These are phyloP conservation scores for Rosalia funebris DNA, from an alignment of 2,888 invertebrate species.

Conservation along the genomic window DNA sequence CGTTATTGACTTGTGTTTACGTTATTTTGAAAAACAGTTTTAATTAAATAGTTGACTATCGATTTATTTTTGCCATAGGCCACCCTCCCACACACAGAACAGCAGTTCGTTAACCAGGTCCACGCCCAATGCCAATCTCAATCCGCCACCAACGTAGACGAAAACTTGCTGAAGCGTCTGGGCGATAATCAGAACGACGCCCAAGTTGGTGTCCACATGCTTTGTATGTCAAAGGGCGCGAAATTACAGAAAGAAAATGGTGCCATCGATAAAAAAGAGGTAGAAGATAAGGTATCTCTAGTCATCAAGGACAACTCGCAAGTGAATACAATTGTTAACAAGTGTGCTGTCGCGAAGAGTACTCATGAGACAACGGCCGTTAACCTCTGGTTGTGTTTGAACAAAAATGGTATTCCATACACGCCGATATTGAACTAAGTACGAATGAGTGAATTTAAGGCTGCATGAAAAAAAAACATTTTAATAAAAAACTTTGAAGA, in stretches of 20 bases:
- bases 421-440: background rate
- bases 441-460: no score
- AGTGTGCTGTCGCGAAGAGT: constrained; percentile 22
- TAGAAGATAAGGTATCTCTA: constrained; percentile 23
- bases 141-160: background rate
- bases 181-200: background rate
- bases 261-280: constrained; percentile 8
- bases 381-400: constrained; percentile 3
- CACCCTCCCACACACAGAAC: background rate
- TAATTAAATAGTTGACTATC: no score
- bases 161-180: background rate
- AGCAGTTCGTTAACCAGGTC: background rate
- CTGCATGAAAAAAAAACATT: no score
- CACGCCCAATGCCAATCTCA: constrained; percentile 3
- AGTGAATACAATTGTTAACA: constrained; percentile 9
- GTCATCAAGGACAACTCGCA: constrained; percentile 3
- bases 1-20: no score
- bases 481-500: no score
- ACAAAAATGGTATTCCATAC: background rate
- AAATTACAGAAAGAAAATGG: constrained; percentile 25
- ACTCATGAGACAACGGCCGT: constrained; percentile 20
- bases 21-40: no score
- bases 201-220: constrained; percentile 20
- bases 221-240: constrained; percentile 26
- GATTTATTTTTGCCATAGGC: constrained; percentile 8